Evolutionary conservation across 2,113 vertebrate species (phyloP).

Genomic region (Cololabis saira): DNA sequence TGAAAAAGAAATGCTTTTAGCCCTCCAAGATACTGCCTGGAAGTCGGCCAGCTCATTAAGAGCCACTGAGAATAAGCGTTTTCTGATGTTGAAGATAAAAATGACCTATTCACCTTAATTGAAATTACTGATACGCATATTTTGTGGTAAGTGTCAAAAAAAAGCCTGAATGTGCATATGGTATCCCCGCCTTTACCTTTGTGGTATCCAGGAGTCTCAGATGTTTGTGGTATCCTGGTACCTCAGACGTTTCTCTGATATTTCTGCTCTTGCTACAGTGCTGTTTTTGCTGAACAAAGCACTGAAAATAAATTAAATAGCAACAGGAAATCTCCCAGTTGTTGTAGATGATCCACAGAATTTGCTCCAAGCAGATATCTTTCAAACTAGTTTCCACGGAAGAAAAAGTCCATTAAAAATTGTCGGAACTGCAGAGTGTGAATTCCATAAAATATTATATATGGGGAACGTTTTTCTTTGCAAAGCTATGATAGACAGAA

Average conservation of each 20-base stretch:
- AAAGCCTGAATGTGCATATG: no score
- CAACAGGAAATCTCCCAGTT: not conserved
- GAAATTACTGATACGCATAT: not conserved
- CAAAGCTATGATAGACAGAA: no score
- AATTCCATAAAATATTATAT: no score
- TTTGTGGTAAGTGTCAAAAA: no score
- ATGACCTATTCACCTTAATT: constrained; percentile 18
- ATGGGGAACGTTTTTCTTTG: no score
- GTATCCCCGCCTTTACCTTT: no score
- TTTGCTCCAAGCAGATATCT: constrained; percentile 5
- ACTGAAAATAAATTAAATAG: not conserved
- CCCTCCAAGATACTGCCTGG: constrained; percentile 45
- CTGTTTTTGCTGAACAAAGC: not conserved
- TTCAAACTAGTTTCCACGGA: not conserved
- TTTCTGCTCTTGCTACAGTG: not conserved
- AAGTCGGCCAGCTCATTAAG: constrained; percentile 54
- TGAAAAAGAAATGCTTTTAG: constrained; percentile 66
- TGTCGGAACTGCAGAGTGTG: no score
- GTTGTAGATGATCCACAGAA: not conserved
- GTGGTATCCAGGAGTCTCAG: no score
- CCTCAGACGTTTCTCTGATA: not conserved
- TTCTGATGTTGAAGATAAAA: constrained; percentile 1
- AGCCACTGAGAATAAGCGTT: constrained; percentile 28
- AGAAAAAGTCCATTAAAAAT: not conserved
- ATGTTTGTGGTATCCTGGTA: no score